These are phyloP conservation scores for Odontamblyopus lacepedii DNA, from an alignment of 2,797 vertebrate genomes.

Conservation along the genomic window DNA sequence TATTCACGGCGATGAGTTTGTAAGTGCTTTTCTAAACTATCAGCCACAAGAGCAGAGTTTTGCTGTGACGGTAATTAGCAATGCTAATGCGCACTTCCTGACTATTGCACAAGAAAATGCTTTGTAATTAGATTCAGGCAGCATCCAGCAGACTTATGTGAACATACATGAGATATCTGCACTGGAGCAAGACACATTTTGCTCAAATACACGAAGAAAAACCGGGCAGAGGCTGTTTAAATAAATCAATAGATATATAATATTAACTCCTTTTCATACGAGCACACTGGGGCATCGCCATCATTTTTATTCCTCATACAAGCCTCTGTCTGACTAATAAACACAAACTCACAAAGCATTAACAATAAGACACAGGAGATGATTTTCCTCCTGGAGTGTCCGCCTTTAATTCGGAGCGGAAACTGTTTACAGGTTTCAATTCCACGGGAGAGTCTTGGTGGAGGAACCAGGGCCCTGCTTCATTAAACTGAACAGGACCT, in stretches of 20 bases:
- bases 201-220: no score
- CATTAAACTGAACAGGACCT: constrained; percentile 67
- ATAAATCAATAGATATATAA: background rate
- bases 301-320: constrained; percentile 50
- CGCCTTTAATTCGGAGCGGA: constrained; percentile 51
- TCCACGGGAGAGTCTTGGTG: constrained; percentile 57
- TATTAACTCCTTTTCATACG: background rate
- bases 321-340: constrained; percentile 2
- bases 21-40: no score
- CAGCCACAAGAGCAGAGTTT: no score
- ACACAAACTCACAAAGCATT: constrained; percentile 31
- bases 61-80: no score
- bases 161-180: no score
- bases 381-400: constrained; percentile 38
- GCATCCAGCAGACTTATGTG: no score
- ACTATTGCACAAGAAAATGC: no score
- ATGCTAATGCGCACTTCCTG: no score
- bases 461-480: constrained; percentile 55
- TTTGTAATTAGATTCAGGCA: no score
- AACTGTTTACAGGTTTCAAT: constrained; percentile 58
- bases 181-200: no score
- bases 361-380: constrained; percentile 30
- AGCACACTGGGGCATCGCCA: constrained; percentile 30
- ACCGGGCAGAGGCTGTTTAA: no score
- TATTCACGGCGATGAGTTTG: no score